Evolutionary conservation across 1,140 invertebrate species (phyloP).

Genomic region (Drosophila mojavensis): DNA sequence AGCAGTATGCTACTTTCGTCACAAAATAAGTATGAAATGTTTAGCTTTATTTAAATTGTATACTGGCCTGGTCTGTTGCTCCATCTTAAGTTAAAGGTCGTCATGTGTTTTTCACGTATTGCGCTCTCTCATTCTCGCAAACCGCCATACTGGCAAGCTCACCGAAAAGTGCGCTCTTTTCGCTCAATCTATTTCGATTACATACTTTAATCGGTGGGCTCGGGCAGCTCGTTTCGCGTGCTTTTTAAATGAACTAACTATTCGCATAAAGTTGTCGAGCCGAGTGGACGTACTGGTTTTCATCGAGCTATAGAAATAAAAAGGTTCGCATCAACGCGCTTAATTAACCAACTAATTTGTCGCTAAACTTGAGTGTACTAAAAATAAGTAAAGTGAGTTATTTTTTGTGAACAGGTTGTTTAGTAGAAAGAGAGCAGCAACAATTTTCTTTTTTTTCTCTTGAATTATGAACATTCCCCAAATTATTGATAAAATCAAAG

Average conservation of each 20-base stretch:
- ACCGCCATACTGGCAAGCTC: not conserved
- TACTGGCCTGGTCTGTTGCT: not conserved
- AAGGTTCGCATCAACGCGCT: constrained; percentile 31
- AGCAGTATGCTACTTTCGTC: not conserved
- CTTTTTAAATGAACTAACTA: constrained; percentile 32
- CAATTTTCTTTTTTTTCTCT: not conserved
- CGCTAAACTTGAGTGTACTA: constrained; percentile 22
- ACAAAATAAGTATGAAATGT: too few relatives aligned
- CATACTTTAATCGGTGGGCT: not conserved
- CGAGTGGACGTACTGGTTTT: constrained; percentile 36
- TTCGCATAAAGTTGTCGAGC: constrained; percentile 28
- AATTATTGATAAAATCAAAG: constrained; percentile 65
- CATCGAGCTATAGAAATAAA: constrained; percentile 12
- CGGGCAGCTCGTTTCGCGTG: constrained; percentile 2
- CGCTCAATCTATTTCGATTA: constrained; percentile 13
- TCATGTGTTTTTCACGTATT: not conserved
- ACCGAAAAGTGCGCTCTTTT: not conserved
- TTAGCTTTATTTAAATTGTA: too few relatives aligned
- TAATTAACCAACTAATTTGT: constrained; percentile 26
- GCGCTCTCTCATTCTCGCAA: constrained; percentile 1
- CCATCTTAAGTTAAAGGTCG: not conserved
- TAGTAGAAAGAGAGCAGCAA: not conserved
- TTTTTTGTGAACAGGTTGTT: not conserved
- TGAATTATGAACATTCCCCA: constrained; percentile 58
- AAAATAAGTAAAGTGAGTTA: constrained; percentile 41